These are phyloP conservation scores for Parapristionchus giblindavisi DNA, from an alignment of 2,888 invertebrate species.

Conservation along the genomic window DNA sequence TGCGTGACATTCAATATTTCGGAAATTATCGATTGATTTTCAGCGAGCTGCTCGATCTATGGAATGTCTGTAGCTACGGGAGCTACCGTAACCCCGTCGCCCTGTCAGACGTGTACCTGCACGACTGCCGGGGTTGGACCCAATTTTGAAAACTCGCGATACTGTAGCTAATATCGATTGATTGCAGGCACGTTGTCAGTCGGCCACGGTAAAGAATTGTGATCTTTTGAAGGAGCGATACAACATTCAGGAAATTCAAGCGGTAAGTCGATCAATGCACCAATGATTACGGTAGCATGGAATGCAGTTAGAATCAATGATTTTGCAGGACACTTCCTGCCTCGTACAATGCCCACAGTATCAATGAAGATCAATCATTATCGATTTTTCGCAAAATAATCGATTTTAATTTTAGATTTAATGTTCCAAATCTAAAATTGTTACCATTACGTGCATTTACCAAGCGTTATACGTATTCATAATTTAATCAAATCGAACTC, in stretches of 20 bases:
- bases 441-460: too few species aligned
- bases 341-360: constrained; percentile 35
- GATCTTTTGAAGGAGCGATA: constrained; percentile 56
- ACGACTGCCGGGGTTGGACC: constrained; percentile 53
- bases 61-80: background rate
- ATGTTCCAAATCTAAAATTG: too few species aligned
- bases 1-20: background rate
- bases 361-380: background rate
- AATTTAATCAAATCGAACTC: too few species aligned
- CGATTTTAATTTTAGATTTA: too few species aligned
- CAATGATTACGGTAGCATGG: too few species aligned
- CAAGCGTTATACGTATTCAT: too few species aligned
- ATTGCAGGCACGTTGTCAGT: constrained; percentile 60
- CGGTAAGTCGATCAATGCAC: constrained; percentile 39
- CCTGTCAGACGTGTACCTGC: constrained; percentile 52
- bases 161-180: background rate
- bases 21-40: background rate
- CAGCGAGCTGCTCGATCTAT: constrained; percentile 32
- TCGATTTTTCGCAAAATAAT: background rate
- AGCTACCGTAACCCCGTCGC: constrained; percentile 1
- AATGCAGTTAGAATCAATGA: background rate
- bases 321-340: constrained; percentile 29
- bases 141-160: background rate
- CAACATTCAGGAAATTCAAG: constrained; percentile 47
- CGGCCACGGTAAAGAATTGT: constrained; percentile 53